Evolutionary conservation across 2,797 vertebrate species (phyloP).

Genomic region (Chanos chanos): DNA sequence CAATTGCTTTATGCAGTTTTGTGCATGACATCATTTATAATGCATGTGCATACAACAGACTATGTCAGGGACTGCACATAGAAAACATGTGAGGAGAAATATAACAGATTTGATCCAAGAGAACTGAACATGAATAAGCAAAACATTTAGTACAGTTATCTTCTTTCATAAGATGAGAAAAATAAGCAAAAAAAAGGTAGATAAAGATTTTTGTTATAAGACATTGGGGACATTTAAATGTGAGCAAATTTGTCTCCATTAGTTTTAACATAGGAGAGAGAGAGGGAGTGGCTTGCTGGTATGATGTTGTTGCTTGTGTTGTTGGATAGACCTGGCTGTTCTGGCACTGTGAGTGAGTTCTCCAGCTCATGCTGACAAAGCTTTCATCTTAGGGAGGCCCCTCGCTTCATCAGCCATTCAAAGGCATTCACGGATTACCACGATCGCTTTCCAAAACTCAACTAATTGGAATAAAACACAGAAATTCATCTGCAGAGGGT

Average conservation of each 20-base stretch:
- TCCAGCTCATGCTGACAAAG: background rate
- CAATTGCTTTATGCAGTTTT: too few relatives aligned
- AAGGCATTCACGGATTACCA: slow-evolving; percentile 65
- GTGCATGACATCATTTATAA: too few relatives aligned
- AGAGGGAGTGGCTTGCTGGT: too few relatives aligned
- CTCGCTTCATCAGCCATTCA: slow-evolving; percentile 52
- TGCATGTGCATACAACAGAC: too few relatives aligned
- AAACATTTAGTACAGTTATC: too few relatives aligned
- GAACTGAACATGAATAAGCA: too few relatives aligned
- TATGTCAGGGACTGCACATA: too few relatives aligned
- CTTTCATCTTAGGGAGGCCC: slow-evolving; percentile 37
- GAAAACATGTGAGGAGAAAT: too few relatives aligned
- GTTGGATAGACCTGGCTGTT: slow-evolving; percentile 2
- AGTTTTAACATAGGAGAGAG: too few relatives aligned
- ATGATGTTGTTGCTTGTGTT: slow-evolving; percentile 13
- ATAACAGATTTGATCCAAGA: too few relatives aligned
- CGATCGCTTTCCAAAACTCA: slow-evolving; percentile 64
- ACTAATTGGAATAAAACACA: slow-evolving; percentile 70
- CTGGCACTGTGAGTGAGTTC: background rate
- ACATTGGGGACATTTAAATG: slow-evolving; percentile 1
- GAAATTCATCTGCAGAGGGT: slow-evolving; percentile 49
- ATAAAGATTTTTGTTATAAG: too few relatives aligned
- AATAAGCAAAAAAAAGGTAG: background rate
- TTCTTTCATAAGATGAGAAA: background rate
- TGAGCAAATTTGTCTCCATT: slow-evolving; percentile 13